These are phyloP conservation scores for Hirtodrosophila confusa DNA, from an alignment of 2,888 invertebrate genomes.

Conservation along the genomic window DNA sequence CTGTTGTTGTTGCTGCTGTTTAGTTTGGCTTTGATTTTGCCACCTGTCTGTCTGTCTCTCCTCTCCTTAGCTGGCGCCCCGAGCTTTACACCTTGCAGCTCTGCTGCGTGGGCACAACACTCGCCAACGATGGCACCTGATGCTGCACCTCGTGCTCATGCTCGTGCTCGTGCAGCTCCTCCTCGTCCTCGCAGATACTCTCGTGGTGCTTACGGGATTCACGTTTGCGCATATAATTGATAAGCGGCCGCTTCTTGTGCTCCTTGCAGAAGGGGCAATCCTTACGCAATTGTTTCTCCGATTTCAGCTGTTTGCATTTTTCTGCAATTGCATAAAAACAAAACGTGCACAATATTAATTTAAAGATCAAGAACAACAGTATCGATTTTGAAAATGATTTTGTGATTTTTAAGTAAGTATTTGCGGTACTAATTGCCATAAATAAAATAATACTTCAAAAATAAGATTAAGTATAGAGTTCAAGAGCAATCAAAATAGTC, in stretches of 20 bases:
- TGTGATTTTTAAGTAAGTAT: no score
- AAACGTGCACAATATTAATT: no score
- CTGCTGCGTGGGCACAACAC: constrained; percentile 61
- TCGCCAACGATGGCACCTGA: constrained; percentile 46
- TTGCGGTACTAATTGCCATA: no score
- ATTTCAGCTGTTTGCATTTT: constrained; percentile 81
- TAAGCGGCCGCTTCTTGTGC: constrained; percentile 85
- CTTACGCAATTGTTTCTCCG: constrained; percentile 82
- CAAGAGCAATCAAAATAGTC: no score
- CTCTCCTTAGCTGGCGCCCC: constrained; percentile 23
- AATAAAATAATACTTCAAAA: no score
- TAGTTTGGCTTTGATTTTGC: constrained; percentile 34
- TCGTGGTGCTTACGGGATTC: constrained; percentile 85
- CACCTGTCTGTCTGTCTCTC: constrained; percentile 32
- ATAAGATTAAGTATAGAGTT: no score
- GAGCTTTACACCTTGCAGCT: constrained; percentile 67
- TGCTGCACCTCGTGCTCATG: constrained; percentile 57
- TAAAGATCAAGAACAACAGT: no score
- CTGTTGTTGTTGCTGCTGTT: constrained; percentile 29
- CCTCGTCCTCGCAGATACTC: constrained; percentile 85
- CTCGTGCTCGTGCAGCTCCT: constrained; percentile 82
- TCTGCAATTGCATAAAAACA: constrained; percentile 58
- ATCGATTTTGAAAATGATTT: no score
- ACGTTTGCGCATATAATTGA: constrained; percentile 82
- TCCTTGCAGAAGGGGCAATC: constrained; percentile 86